Base-by-base conservation (phyloP, 2,888 invertebrate genomes). In the Acrobasis consociella region DNA sequence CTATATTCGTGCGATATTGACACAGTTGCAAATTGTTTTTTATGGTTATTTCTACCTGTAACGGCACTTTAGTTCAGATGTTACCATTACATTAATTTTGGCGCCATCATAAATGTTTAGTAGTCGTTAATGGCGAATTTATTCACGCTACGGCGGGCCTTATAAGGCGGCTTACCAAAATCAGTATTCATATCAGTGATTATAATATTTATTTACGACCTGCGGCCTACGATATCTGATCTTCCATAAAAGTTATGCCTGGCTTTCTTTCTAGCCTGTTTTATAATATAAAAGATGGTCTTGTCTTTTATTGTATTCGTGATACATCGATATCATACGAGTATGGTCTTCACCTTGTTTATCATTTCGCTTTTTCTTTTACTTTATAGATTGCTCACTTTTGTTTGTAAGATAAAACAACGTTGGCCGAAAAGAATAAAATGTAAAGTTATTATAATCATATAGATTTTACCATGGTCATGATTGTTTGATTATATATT, bases 171-270 rank as follows among this genome's bases (percentile, higher is more conserved):
- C 49, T 42, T 56, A 22, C n/a, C 56, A 9, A 42, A 56, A 42
- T 22, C 13, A 56, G 42, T 56, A 56, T 56, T 56, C 56, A 56
- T 56, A 56, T 56, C 39, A 56, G 42, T 42, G 42, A 17, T 56
- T 42, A 42, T 64, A 64, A 60, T 64, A 56, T 62, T 56, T 62
- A 59, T 67, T 60, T 46, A 56, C 53, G 53, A 60, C 51, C 64
- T 63, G 63, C 63, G 22, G 22, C 22, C 55, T 55, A 55, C 38
- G 38, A n/a, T 55, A 42, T 56, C 56, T 56, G 56, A 56, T 56
- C 42, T 42, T 17, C 56, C 56, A 56, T 22, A 56, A 11, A 17
- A 13, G 52, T 31, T 52, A 31, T 31, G 11, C 13, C 11, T 22
- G 42, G 42, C 42, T 56, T 46, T 56, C 56, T 8, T 42, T 42